Conservation (phyloP, 1,140 invertebrate species). For the Hestina assimilis region DNA sequence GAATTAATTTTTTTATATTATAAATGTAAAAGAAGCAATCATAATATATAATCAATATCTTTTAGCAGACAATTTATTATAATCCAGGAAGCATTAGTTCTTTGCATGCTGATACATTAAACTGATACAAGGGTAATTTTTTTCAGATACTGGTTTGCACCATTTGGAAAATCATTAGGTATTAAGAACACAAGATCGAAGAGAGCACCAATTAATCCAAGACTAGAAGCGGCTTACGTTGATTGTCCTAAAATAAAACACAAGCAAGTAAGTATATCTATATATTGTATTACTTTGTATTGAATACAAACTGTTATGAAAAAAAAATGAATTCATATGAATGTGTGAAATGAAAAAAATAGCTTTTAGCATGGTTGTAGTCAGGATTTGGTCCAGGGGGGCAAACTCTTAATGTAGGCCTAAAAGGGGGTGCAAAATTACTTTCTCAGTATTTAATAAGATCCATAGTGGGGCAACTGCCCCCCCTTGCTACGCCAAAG, state of each 20-base stretch:
- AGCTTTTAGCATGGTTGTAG: no score
- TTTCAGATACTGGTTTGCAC: slow-evolving; percentile 87
- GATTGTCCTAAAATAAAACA: slow-evolving; percentile 83
- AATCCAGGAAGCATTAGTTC: neutral
- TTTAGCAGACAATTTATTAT: no score
- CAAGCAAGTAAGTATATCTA: slow-evolving; percentile 80
- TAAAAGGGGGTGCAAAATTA: no score
- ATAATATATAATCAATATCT: no score
- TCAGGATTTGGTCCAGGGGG: neutral
- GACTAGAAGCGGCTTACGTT: slow-evolving; percentile 86
- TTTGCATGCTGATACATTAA: neutral
- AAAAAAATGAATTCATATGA: neutral
- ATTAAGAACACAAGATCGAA: slow-evolving; percentile 88
- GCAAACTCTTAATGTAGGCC: no score
- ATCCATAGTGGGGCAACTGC: no score
- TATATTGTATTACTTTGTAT: neutral
- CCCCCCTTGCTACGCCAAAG: no score
- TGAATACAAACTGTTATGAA: neutral
- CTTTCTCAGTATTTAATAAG: no score
- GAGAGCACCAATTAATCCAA: slow-evolving; percentile 83
- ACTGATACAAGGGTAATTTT: slow-evolving; percentile 25
- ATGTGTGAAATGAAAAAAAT: neutral
- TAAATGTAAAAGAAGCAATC: no score
- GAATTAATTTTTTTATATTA: no score
- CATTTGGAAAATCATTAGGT: slow-evolving; percentile 86